These are phyloP conservation scores for Panagrolaimus sp. DNA, from an alignment of 1,140 invertebrate genomes.

Conservation along the genomic window DNA sequence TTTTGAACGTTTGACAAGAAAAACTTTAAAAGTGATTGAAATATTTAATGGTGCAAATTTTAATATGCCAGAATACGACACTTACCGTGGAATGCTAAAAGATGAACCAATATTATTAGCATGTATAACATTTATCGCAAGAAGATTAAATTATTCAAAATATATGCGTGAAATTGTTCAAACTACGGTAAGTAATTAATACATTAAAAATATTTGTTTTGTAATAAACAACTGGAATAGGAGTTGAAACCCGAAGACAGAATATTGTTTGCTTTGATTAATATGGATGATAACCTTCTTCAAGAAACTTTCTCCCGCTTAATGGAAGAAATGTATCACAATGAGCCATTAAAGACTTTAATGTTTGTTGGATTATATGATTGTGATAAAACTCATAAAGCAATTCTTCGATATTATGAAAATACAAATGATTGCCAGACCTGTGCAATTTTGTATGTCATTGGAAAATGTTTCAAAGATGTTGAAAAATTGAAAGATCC, in stretches of 20 bases:
- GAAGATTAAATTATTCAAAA: constrained; percentile 1
- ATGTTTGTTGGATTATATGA: constrained; percentile 2
- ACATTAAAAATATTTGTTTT: not conserved
- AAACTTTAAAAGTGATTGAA: not conserved
- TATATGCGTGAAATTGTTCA: not conserved
- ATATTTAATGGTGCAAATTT: constrained; percentile 9
- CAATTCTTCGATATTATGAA: not conserved
- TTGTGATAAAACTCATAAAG: not conserved
- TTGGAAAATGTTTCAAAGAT: not conserved
- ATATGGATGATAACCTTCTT: constrained; percentile 6
- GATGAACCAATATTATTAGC: not conserved
- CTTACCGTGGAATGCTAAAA: not conserved
- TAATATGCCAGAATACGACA: not conserved
- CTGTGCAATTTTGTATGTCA: not conserved
- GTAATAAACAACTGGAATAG: not conserved
- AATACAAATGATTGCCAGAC: constrained; percentile 1
- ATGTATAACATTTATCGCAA: constrained; percentile 3
- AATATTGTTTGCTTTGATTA: constrained; percentile 3
- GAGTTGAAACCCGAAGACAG: constrained; percentile 3
- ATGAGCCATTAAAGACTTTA: not conserved
- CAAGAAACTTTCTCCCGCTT: not conserved
- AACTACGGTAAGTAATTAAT: not conserved
- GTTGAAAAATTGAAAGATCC: not conserved
- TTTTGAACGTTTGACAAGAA: not conserved
- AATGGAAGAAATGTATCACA: not conserved